These are phyloP conservation scores for Drosophila novamexicana DNA, from an alignment of 1,140 invertebrate genomes.

Conservation along the genomic window DNA sequence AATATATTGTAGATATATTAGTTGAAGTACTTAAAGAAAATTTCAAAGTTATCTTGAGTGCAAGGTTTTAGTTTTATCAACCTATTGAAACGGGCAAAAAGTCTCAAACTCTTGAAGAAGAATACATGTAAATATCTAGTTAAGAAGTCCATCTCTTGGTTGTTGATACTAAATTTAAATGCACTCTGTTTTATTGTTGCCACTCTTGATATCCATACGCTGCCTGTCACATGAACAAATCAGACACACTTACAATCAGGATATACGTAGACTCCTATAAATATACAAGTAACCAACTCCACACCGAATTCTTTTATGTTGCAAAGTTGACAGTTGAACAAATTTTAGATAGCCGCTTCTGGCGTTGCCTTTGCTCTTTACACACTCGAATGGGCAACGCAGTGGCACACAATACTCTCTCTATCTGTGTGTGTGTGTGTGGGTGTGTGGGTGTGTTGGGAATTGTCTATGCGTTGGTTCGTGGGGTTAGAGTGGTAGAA, in stretches of 20 bases:
- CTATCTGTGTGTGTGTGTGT: no score
- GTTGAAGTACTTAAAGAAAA: no score
- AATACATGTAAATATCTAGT: no score
- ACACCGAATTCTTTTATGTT: conserved; percentile 24
- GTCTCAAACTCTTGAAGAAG: no score
- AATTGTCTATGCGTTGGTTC: conserved; percentile 19
- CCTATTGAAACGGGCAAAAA: no score
- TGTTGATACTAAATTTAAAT: no score
- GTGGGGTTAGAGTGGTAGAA: conserved; percentile 20
- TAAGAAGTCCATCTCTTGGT: no score
- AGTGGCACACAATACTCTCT: not conserved
- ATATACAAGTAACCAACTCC: conserved; percentile 2
- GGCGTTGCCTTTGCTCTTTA: conserved; percentile 21
- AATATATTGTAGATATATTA: no score
- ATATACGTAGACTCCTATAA: conserved; percentile 20
- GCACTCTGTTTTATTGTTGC: conserved; percentile 1
- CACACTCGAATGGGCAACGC: conserved; percentile 32
- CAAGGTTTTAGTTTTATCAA: no score
- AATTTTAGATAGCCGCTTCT: conserved; percentile 40
- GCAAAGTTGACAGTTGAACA: conserved; percentile 44
- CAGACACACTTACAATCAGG: conserved; percentile 25
- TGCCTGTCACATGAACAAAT: conserved; percentile 16
- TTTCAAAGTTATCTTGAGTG: no score
- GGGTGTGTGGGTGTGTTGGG: not conserved
- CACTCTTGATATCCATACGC: conserved; percentile 6